Conservation (phyloP, 2,113 vertebrate species). For the Platycercus adscitus region DNA sequence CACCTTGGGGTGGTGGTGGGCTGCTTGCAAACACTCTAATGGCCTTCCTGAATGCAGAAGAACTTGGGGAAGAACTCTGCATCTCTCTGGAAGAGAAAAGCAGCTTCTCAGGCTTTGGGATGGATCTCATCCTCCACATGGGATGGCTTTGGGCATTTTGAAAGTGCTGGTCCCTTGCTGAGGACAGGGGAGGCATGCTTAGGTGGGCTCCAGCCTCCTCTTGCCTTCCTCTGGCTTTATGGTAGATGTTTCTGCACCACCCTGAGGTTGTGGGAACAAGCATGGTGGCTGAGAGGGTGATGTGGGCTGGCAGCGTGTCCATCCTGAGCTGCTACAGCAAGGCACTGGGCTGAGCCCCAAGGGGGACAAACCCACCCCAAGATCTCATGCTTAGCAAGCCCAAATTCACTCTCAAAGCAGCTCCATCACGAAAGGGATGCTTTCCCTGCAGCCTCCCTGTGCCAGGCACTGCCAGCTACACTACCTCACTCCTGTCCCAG, state of each 20-base stretch:
- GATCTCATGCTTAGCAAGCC: neutral
- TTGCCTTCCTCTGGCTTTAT: neutral
- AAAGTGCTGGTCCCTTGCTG: neutral
- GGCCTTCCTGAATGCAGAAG: neutral
- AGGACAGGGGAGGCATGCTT: rapidly evolving
- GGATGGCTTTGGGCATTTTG: neutral
- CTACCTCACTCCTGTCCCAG: neutral
- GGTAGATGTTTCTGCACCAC: neutral
- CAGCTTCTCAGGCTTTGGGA: rapidly evolving
- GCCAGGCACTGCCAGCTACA: neutral
- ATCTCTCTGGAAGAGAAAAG: neutral
- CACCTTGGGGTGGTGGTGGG: rapidly evolving
- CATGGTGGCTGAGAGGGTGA: rapidly evolving
- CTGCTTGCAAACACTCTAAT: rapidly evolving
- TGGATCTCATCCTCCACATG: neutral
- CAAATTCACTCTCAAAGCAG: neutral
- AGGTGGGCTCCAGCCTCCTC: neutral
- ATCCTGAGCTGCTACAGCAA: neutral
- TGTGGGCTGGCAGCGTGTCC: rapidly evolving
- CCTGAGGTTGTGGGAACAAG: neutral
- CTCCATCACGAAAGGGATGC: neutral
- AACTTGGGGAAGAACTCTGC: neutral
- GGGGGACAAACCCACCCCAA: neutral
- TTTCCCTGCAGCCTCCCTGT: neutral
- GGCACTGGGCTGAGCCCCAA: neutral